These are phyloP conservation scores for Balanococcus diminutus DNA, from an alignment of 2,888 invertebrate species.

Conservation along the genomic window DNA sequence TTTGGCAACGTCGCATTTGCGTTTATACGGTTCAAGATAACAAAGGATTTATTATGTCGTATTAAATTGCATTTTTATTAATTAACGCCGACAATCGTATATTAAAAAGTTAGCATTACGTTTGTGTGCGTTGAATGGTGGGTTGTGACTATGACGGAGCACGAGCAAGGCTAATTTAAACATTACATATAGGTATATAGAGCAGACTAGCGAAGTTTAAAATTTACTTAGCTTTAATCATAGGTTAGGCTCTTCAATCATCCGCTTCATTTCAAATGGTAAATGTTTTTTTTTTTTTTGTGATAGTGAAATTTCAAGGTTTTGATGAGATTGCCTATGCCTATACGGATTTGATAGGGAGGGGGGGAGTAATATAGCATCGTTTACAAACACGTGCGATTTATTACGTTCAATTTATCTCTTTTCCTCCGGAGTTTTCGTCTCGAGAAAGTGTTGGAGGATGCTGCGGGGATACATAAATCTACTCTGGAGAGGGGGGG, in stretches of 20 bases:
- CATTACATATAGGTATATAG: constrained; percentile 5
- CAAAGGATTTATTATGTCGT: constrained; percentile 39
- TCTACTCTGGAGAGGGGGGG: too few species aligned
- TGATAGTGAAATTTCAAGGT: not conserved
- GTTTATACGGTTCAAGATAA: constrained; percentile 32
- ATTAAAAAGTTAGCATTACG: constrained; percentile 1
- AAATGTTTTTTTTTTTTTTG: not conserved
- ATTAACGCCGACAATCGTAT: constrained; percentile 26
- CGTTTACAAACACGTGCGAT: not conserved
- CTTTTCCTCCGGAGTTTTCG: too few species aligned
- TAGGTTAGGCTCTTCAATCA: not conserved
- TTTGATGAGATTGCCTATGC: not conserved
- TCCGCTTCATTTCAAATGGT: not conserved
- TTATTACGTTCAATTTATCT: too few species aligned
- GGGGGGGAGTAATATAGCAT: not conserved
- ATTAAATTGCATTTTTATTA: constrained; percentile 43
- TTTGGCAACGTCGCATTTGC: constrained; percentile 33
- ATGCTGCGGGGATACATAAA: too few species aligned
- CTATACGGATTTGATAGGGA: too few species aligned
- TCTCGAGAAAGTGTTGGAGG: too few species aligned
- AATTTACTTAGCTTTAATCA: not conserved
- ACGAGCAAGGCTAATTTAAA: constrained; percentile 35
- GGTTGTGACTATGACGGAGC: constrained; percentile 8
- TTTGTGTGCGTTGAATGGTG: constrained; percentile 33
- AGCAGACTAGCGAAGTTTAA: not conserved